These are phyloP conservation scores for Vidua macroura DNA, from an alignment of 2,113 vertebrate genomes.

Conservation along the genomic window DNA sequence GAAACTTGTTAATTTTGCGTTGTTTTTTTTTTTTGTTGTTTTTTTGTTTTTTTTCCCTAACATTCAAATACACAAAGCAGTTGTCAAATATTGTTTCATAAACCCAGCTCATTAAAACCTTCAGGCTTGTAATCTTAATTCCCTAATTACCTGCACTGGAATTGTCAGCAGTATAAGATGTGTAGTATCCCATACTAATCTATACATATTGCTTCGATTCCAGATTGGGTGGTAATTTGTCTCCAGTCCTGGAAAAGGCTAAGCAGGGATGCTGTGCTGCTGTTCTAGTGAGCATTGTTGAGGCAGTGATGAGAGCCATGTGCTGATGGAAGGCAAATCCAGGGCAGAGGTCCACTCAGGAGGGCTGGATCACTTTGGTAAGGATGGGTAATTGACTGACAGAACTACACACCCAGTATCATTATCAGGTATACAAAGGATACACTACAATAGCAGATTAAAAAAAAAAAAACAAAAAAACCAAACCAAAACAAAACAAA, in stretches of 20 bases:
- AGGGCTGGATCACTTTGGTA: neutral
- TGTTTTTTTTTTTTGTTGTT: too few relatives aligned
- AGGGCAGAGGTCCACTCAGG: neutral
- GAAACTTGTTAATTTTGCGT: neutral
- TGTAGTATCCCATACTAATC: neutral
- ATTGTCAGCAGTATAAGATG: neutral
- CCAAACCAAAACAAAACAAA: too few relatives aligned
- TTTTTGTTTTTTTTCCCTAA: neutral
- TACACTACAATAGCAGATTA: too few relatives aligned
- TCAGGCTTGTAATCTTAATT: neutral
- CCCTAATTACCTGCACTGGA: neutral
- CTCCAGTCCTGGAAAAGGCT: neutral
- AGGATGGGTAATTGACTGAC: neutral
- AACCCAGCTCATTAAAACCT: neutral
- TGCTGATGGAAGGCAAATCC: neutral
- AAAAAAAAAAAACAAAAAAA: neutral
- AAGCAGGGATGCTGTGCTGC: neutral
- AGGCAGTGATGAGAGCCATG: rapidly evolving
- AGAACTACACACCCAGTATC: neutral
- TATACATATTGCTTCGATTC: neutral
- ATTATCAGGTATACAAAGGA: neutral
- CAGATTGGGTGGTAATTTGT: neutral
- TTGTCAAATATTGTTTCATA: neutral
- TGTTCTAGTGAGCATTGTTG: rapidly evolving
- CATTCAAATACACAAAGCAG: neutral